Conservation (phyloP, 2,113 vertebrate genomes). For the Hippocampus guttulatus region DNA sequence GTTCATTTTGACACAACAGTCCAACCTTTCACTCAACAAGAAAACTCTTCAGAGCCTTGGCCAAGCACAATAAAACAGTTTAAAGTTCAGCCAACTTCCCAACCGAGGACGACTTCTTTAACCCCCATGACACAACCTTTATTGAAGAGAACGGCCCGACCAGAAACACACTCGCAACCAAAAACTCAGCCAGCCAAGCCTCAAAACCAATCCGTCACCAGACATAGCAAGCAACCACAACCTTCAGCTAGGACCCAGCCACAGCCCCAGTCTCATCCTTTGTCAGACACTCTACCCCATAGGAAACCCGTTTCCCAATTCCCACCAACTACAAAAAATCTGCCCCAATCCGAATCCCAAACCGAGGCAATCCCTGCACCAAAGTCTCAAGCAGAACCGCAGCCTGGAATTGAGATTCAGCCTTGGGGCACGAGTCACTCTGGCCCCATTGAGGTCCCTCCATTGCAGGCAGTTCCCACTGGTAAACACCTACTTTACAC, state of each 20-base stretch:
- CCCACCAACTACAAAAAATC: slow-evolving; percentile 1
- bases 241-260: not conserved
- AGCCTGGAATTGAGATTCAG: slow-evolving; percentile 32
- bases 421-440: slow-evolving; percentile 45
- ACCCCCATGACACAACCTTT: not conserved
- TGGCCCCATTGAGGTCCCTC: slow-evolving; percentile 41
- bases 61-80: slow-evolving; percentile 5
- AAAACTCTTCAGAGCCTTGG: not conserved
- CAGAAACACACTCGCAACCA: slow-evolving; percentile 18
- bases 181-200: slow-evolving; percentile 8
- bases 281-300: not conserved
- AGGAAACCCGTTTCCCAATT: not conserved
- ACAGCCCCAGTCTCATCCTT: not conserved
- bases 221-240: not conserved
- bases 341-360: slow-evolving; percentile 4
- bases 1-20: not conserved
- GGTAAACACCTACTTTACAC: slow-evolving; percentile 59
- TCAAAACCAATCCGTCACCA: not conserved
- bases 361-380: slow-evolving; percentile 12
- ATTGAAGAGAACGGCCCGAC: not conserved
- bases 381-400: slow-evolving; percentile 23
- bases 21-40: slow-evolving; percentile 14
- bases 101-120: not conserved
- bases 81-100: not conserved
- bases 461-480: slow-evolving; percentile 40